Percentiles rank a stretch among this genome's conserved stretches.
These are phyloP conservation scores for Diarsia dahlii DNA, from an alignment of 2,888 invertebrate species.

Conservation along the genomic window DNA sequence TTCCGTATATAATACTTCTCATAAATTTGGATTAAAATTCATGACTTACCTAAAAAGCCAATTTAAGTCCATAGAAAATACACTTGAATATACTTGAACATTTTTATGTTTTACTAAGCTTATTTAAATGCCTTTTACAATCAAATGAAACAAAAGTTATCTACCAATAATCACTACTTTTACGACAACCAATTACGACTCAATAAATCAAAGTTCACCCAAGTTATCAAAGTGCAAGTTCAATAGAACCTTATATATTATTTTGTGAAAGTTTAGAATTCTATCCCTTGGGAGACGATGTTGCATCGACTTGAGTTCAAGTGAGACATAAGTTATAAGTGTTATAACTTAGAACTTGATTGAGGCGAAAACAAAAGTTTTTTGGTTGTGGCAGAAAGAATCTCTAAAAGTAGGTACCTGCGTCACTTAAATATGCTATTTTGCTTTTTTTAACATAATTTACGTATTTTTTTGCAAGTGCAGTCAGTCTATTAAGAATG, in stretches of 20 bases:
- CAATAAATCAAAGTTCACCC: constrained; percentile 29
- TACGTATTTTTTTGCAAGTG: neutral
- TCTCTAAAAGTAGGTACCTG: neutral
- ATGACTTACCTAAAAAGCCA: neutral
- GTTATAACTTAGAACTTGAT: constrained; percentile 1
- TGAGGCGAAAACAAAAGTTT: neutral
- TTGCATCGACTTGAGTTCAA: constrained; percentile 22
- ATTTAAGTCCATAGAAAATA: neutral
- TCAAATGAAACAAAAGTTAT: neutral
- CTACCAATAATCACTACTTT: neutral
- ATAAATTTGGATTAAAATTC: neutral
- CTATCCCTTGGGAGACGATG: constrained; percentile 22
- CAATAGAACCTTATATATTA: constrained; percentile 29
- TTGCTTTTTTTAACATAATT: neutral
- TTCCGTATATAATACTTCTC: neutral
- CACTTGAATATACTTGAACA: neutral
- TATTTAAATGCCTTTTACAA: neutral
- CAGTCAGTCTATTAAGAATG: neutral
- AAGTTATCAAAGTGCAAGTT: constrained; percentile 20
- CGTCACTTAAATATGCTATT: neutral
- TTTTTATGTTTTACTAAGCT: neutral
- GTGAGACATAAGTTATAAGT: constrained; percentile 15
- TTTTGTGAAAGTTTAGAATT: constrained; percentile 35
- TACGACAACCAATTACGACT: constrained; percentile 18
- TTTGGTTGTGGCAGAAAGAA: neutral